Conservation (phyloP, 2,797 vertebrate species). For the Morelia viridis region DNA sequence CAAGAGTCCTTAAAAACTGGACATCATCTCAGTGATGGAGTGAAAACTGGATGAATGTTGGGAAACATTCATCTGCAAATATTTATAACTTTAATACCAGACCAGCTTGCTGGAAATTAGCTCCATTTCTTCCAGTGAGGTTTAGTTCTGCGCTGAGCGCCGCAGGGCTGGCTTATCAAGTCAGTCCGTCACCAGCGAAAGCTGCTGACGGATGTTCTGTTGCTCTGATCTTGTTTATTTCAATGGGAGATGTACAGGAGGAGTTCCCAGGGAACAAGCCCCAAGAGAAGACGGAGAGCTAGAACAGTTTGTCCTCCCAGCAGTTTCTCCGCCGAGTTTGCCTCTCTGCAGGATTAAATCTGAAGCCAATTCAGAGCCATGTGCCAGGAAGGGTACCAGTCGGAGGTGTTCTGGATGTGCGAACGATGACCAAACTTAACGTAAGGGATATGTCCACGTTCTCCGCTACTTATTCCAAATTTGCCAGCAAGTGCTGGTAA, state of each 20-base stretch:
- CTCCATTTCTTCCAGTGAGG: too few species aligned
- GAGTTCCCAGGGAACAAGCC: background rate
- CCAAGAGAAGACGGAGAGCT: background rate
- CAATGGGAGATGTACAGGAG: background rate
- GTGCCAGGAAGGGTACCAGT: too few species aligned
- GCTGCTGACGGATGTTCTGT: background rate
- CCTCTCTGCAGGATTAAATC: background rate
- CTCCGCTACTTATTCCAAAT: too few species aligned
- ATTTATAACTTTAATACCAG: background rate
- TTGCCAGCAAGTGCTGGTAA: too few species aligned
- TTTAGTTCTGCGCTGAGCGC: background rate
- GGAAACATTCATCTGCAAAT: background rate
- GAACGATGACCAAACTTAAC: too few species aligned
- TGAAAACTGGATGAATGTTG: background rate
- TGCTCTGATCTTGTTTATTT: background rate
- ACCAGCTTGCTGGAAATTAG: background rate
- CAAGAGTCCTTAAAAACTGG: too few species aligned
- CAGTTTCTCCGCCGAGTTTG: rapidly evolving
- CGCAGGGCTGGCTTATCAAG: background rate
- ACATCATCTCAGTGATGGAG: too few species aligned
- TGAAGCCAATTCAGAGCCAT: too few species aligned
- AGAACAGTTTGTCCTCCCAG: too few species aligned
- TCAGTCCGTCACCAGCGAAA: background rate
- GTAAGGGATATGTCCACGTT: too few species aligned
- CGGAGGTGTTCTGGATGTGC: too few species aligned